Evolutionary conservation across 1,140 invertebrate genomes (phyloP).

Genomic region (Uloborus diversus): DNA sequence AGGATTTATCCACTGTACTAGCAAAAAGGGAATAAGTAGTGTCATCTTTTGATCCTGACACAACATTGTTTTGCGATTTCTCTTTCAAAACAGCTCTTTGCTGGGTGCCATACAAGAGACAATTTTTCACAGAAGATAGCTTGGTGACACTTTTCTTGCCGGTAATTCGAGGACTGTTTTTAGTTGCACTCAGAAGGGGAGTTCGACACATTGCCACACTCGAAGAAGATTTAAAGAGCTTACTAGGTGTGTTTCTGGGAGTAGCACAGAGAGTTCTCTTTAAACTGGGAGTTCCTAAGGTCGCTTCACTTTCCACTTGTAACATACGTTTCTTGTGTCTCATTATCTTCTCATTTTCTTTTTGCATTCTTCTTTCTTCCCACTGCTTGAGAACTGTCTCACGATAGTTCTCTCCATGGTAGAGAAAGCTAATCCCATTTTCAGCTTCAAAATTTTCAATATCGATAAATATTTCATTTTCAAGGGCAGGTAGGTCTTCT

Average conservation of each 20-base stretch:
- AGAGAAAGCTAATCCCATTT: slow-evolving; percentile 62
- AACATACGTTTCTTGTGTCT: not conserved
- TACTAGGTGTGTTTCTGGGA: slow-evolving; percentile 29
- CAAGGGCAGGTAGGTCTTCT: slow-evolving; percentile 69
- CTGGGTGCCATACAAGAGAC: too few species aligned
- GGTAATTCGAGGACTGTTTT: not conserved
- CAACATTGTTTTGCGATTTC: not conserved
- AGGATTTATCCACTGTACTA: slow-evolving; percentile 1
- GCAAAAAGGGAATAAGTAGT: slow-evolving; percentile 39
- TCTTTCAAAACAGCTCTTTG: not conserved
- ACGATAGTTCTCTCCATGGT: slow-evolving; percentile 63
- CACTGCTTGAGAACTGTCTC: slow-evolving; percentile 65
- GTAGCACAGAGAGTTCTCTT: slow-evolving; percentile 4
- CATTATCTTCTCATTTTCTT: slow-evolving; percentile 65
- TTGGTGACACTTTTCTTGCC: not conserved
- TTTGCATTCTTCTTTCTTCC: slow-evolving; percentile 63
- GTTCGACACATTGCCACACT: slow-evolving; percentile 4
- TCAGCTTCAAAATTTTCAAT: slow-evolving; percentile 64
- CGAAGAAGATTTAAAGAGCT: slow-evolving; percentile 5
- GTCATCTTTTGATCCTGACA: not conserved
- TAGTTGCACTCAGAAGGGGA: not conserved
- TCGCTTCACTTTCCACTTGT: not conserved
- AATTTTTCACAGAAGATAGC: not conserved
- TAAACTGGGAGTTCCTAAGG: not conserved
- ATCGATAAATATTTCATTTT: slow-evolving; percentile 64